Evolutionary conservation across 30 jellyfish, hydroid and myxozoan species (phyloP), one percentile per base, ranked within the genome.

Genomic region (Aurelia coerulea): DNA sequence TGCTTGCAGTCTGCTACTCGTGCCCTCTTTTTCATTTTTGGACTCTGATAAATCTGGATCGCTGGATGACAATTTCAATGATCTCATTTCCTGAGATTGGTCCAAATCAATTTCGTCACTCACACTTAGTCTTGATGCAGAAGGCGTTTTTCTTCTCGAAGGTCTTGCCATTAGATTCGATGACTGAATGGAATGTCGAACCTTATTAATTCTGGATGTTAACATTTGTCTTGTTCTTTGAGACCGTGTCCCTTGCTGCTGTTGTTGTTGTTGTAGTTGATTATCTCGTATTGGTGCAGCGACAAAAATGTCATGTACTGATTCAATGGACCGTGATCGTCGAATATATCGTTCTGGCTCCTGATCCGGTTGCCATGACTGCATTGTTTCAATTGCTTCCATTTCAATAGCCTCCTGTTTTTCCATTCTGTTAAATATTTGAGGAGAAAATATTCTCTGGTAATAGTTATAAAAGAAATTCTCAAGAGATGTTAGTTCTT

Each of bases 401-500:
- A 75, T 11, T 54, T 75, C 85, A 32, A 75, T 75, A 12, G 85
- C 85, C 15, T 75, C 85, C 29, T 54, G 85, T 12, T 19, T 37
- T 31, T 75, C 85, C 6, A n/a, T 29, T 39, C 74, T 75, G 75
- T 54, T 58, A 15, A 75, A 35, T 8, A 91, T 23, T 54, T 76
- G 96, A 70, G 68, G 85, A n/a, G 98, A 97, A 72, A 81, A 93
- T 0, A 93, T 90, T 52, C 98, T 68, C 23, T 65, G 82, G 49
- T 81, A 93, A 51, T 88, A 93, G 67, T 93, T 93, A 49, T 88
- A 88, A 53, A 93, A 89, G 77, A 93, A 93, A 23, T 88, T 94
- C 67, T 88, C 92, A 4, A 93, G 88, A 17, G 77, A 76, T 13
- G 87, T 67, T 3, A 93, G 76, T 53, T 93, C 98, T 37, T 81